These are phyloP conservation scores for Ciconia stormi DNA, from an alignment of 2,113 vertebrate genomes.

Conservation along the genomic window DNA sequence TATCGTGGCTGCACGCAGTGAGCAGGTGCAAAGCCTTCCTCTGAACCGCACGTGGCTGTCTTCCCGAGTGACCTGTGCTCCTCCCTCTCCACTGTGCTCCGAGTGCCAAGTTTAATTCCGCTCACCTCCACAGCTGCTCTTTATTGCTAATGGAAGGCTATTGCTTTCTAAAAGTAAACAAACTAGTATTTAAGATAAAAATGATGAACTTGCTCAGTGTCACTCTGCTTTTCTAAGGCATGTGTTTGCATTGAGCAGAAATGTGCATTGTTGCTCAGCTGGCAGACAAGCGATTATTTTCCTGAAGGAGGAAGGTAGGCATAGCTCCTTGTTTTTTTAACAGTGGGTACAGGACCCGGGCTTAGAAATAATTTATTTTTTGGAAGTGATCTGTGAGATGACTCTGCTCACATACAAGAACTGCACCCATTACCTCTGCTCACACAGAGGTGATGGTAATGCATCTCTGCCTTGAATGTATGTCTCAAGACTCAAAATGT, in stretches of 20 bases:
- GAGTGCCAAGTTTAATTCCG: background rate
- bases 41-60: fast-evolving
- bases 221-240: background rate
- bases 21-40: background rate
- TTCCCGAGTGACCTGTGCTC: background rate
- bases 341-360: no score
- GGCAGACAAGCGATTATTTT: constrained; percentile 44
- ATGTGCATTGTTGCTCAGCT: constrained; percentile 69
- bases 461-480: background rate
- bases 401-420: background rate
- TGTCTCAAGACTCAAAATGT: background rate
- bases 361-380: background rate
- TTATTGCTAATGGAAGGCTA: background rate
- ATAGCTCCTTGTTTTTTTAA: background rate
- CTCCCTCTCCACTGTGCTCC: background rate
- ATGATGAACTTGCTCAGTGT: fast-evolving
- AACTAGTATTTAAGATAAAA: background rate
- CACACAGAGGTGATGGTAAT: background rate
- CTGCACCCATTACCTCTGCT: background rate
- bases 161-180: background rate
- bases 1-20: fast-evolving
- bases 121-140: background rate
- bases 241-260: constrained; percentile 27
- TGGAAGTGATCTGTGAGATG: background rate
- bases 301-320: constrained; percentile 65